Percentiles rank a stretch among this genome's conserved stretches.
These are phyloP conservation scores for Herminia tarsipennalis DNA, from an alignment of 2,888 invertebrate genomes.

Conservation along the genomic window DNA sequence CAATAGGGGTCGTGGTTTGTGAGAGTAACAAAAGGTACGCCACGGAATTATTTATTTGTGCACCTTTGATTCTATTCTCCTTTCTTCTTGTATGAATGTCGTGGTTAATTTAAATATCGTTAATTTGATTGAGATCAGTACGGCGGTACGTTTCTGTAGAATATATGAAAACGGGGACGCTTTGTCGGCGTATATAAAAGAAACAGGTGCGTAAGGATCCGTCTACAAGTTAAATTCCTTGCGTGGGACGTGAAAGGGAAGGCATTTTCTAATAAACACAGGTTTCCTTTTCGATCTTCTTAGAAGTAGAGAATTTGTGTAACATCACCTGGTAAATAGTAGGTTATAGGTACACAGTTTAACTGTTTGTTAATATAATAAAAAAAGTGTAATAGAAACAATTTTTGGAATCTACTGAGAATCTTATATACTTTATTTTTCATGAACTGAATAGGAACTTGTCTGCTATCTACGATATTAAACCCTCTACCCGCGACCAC, in stretches of 20 bases:
- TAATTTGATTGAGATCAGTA: constrained; percentile 54
- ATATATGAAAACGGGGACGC: constrained; percentile 49
- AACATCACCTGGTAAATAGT: constrained; percentile 18
- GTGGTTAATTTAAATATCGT: constrained; percentile 55
- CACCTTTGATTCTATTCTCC: constrained; percentile 35
- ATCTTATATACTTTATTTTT: no score
- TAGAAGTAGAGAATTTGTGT: constrained; percentile 18
- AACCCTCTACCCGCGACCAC: no score
- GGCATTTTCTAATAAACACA: constrained; percentile 70
- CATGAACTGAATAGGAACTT: no score
- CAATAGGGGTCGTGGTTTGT: constrained; percentile 50
- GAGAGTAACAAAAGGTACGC: constrained; percentile 54
- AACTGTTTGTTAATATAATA: no score
- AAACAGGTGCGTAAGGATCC: constrained; percentile 61
- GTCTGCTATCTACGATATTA: no score
- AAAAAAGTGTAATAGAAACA: no score
- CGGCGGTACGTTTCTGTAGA: constrained; percentile 29
- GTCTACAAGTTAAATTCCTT: constrained; percentile 59
- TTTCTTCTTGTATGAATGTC: constrained; percentile 39
- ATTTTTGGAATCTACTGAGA: no score
- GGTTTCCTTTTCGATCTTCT: constrained; percentile 27
- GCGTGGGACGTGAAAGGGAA: constrained; percentile 58
- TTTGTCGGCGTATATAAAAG: constrained; percentile 57
- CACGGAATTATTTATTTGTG: constrained; percentile 49
- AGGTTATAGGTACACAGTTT: neutral